Conservation (phyloP, 2,797 vertebrate genomes). For the Schizopygopsis pylzovi region DNA sequence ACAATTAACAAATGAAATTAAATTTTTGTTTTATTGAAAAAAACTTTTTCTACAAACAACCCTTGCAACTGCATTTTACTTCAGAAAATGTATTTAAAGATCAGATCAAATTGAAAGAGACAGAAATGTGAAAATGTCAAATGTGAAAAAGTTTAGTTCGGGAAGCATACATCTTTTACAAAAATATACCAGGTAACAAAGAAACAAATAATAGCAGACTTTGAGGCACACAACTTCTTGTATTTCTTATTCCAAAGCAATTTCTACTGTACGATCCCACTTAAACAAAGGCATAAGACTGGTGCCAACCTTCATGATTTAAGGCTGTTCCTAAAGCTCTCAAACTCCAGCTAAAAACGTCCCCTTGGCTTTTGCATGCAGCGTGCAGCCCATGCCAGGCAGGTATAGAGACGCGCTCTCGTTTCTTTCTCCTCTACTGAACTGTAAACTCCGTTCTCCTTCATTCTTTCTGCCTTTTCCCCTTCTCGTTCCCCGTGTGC, state of each 20-base stretch:
- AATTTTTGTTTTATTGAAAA: neutral
- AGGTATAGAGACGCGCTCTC: slow-evolving; percentile 52
- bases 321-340: slow-evolving; percentile 30
- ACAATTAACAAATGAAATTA: neutral
- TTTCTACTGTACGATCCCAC: neutral
- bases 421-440: slow-evolving; percentile 64
- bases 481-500: slow-evolving; percentile 75
- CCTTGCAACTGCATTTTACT: neutral
- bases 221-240: neutral
- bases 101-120: neutral
- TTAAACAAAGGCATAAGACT: slow-evolving; percentile 34
- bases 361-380: slow-evolving; percentile 52
- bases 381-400: slow-evolving; percentile 45
- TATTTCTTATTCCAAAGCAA: slow-evolving; percentile 1
- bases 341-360: slow-evolving; percentile 25
- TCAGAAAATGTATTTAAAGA: neutral
- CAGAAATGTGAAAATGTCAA: neutral
- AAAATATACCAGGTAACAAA: neutral
- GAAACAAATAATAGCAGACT: neutral
- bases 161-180: neutral
- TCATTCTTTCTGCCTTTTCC: slow-evolving; percentile 63
- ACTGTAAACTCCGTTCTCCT: slow-evolving; percentile 56
- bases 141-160: neutral
- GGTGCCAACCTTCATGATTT: slow-evolving; percentile 23
- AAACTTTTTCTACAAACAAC: neutral